Percentiles rank a stretch among this genome's conserved stretches.
phyloP scores from a whole-genome alignment of 2,113 vertebrate genomes.

The Siniperca chuatsi region DNA sequence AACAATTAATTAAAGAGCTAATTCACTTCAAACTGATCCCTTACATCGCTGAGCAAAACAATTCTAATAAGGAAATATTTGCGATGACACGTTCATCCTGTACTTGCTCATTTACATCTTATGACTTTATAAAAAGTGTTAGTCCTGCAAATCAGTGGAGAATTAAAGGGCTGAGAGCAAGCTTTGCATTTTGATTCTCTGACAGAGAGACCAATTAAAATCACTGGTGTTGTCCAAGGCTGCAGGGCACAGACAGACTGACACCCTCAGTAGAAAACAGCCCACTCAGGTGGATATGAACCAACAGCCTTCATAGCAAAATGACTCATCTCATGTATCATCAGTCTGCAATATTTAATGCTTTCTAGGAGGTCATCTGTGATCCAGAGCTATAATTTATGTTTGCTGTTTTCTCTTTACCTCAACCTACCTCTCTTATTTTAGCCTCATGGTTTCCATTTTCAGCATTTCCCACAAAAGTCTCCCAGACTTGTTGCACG shows the following conservation, averaged over 20 bases:
- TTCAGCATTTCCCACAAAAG: neutral
- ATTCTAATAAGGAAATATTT: conserved; percentile 21
- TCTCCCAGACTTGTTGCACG: conserved; percentile 12
- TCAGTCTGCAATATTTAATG: conserved; percentile 23
- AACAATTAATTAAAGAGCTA: conserved; percentile 11
- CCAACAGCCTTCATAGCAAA: conserved; percentile 49
- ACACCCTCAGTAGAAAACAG: conserved; percentile 58
- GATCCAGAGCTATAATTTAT: conserved; percentile 28
- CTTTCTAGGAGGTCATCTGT: conserved; percentile 17
- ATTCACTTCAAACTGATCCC: neutral
- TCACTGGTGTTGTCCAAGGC: conserved; percentile 62
- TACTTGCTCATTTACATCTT: conserved; percentile 55
- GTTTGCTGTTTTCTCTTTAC: conserved; percentile 22
- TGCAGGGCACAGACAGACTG: conserved; percentile 71
- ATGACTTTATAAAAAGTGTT: conserved; percentile 45
- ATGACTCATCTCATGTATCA: conserved; percentile 48
- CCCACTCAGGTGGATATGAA: conserved; percentile 56
- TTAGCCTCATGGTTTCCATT: conserved; percentile 18
- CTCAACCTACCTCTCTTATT: neutral
- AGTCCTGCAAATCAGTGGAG: conserved; percentile 57
- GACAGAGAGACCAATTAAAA: conserved; percentile 76
- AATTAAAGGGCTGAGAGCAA: conserved; percentile 67
- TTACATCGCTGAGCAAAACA: neutral
- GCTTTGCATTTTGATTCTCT: conserved; percentile 69
- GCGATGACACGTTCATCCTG: conserved; percentile 6